phyloP scores from a whole-genome alignment of 1,140 invertebrate species.

The Vollenhovia emeryi region DNA sequence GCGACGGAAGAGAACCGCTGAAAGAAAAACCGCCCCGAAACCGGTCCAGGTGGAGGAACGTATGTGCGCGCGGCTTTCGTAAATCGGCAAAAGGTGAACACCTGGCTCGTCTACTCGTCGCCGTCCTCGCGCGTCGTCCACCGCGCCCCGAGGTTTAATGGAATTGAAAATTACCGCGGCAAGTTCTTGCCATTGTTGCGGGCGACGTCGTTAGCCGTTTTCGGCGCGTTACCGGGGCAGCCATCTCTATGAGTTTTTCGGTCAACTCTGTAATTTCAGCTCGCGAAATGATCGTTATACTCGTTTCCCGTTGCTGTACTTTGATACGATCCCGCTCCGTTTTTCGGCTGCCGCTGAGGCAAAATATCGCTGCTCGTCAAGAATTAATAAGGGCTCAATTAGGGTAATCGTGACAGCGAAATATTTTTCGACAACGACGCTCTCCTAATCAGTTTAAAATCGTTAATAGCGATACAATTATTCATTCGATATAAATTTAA shows the following conservation, averaged over 20 bases:
- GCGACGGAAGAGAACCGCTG: not conserved
- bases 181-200: constrained; percentile 18
- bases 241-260: not conserved
- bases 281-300: constrained; percentile 15
- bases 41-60: constrained; percentile 42
- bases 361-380: not conserved
- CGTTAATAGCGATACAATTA: not conserved
- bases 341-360: not conserved
- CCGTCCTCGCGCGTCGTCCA: not conserved
- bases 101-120: constrained; percentile 7
- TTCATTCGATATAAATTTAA: not conserved
- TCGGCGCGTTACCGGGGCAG: not conserved
- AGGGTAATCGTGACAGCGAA: not conserved
- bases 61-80: constrained; percentile 25
- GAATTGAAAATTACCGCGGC: constrained; percentile 30
- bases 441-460: not conserved
- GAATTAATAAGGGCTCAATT: constrained; percentile 39
- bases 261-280: constrained; percentile 10
- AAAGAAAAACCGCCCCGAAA: constrained; percentile 33
- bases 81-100: constrained; percentile 44
- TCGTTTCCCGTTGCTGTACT: not conserved
- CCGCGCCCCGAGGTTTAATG: constrained; percentile 31
- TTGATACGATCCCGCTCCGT: not conserved
- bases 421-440: not conserved
- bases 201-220: constrained; percentile 41